Conservation (phyloP, 2,888 invertebrate genomes). For the Alviniconcha strummeri region DNA sequence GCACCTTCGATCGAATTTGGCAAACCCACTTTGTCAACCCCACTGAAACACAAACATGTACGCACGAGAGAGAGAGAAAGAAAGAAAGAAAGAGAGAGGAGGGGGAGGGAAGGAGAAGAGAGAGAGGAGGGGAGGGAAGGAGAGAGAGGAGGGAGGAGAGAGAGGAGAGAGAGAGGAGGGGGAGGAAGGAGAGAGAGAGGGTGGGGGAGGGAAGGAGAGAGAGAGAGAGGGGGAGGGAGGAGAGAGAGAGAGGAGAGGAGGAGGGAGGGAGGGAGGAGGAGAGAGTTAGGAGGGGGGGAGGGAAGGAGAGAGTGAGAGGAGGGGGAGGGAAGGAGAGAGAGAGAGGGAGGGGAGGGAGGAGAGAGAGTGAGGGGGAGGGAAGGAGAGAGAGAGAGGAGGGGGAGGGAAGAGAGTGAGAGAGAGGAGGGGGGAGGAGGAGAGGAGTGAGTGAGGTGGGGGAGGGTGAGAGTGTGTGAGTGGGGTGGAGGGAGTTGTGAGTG, state of each 20-base stretch:
- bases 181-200: neutral
- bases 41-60: too few species aligned
- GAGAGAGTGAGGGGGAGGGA: constrained; percentile 17
- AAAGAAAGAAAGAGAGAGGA: too few species aligned
- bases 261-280: neutral
- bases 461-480: neutral
- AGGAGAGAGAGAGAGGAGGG: constrained; percentile 13
- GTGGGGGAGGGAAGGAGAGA: neutral
- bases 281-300: constrained; percentile 1
- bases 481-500: too few species aligned
- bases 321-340: neutral
- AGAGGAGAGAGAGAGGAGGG: neutral
- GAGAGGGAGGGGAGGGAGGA: neutral
- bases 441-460: neutral
- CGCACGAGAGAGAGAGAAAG: too few species aligned
- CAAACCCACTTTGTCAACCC: too few species aligned
- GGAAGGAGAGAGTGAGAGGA: neutral
- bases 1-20: too few species aligned
- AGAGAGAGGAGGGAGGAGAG: neutral
- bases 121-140: too few species aligned
- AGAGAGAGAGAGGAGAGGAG: too few species aligned
- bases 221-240: too few species aligned
- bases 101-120: too few species aligned
- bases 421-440: neutral
- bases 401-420: neutral